These are phyloP conservation scores for Ecliptopera silaceata DNA, from an alignment of 2,888 invertebrate species.

Conservation along the genomic window DNA sequence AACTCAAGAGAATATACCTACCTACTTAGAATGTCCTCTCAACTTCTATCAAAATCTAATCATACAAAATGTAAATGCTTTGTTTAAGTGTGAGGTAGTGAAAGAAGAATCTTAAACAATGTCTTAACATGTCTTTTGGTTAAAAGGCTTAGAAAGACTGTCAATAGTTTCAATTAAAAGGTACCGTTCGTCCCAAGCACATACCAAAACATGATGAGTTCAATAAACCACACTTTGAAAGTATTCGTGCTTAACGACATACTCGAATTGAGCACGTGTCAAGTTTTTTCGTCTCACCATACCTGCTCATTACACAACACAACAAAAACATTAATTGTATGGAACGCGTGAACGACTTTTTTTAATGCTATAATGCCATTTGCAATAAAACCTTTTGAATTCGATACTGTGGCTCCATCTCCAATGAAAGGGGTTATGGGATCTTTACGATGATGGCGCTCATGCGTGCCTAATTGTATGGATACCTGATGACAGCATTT, in stretches of 20 bases:
- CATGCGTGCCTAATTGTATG: background rate
- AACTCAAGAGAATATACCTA: background rate
- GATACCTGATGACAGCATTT: conserved; percentile 3
- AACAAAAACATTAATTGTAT: conserved; percentile 51
- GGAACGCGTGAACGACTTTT: conserved; percentile 45
- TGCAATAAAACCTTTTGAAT: conserved; percentile 19
- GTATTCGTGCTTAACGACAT: conserved; percentile 14
- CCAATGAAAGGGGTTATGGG: conserved; percentile 13
- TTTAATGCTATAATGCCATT: conserved; percentile 14
- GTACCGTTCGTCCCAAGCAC: background rate
- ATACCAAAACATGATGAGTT: background rate
- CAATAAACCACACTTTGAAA: background rate
- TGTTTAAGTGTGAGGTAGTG: no score
- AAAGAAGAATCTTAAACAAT: no score
- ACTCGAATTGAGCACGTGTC: conserved; percentile 26
- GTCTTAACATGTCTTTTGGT: no score
- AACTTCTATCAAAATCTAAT: background rate
- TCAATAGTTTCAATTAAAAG: no score
- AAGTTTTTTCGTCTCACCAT: conserved; percentile 40
- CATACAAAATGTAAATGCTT: no score
- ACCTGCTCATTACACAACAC: conserved; percentile 39
- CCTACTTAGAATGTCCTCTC: background rate
- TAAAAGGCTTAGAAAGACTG: no score
- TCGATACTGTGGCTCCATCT: conserved; percentile 3
- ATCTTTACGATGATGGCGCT: background rate